Base-by-base conservation (phyloP, 92 coral and sea anemone species). In the Actinostola sp. region DNA sequence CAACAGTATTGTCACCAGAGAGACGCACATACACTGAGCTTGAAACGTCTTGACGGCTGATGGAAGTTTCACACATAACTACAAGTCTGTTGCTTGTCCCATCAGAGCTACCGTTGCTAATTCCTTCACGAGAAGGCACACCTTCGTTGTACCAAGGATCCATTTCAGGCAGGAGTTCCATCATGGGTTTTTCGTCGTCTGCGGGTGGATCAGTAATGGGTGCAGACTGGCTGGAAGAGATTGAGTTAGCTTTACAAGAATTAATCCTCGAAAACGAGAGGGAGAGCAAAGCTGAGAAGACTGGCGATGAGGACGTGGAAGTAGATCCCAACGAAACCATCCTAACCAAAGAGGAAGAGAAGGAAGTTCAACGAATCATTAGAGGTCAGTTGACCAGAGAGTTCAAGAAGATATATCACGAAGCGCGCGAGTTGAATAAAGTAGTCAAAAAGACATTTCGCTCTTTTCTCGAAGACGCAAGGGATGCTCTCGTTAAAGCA, bases 381-480 rank as follows among this genome's bases (percentile, higher is more conserved):
- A 79, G 67, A 31, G 71, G 65, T 17, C 71, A 67, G 44, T 32
- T 90, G 54, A 71, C 54, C 32, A 50, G 75, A 36, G 97, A 90
- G 29, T 85, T 78, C 23, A 71, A 57, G 25, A 83, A 57, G 31
- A 57, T 90, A n/a, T 82, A 82, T 25, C 38, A 26, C 8, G 90
- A 87, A 24, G 97, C 89, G 4, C 31, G 41, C 16, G 82, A 77
- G 50, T 79, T 61, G 45, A 75, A 76, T 77, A 76, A 71, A 53
- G 80, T 71, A 21, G 82, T 84, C 11, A 76, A 81, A 35, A 90
- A 58, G 62, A 87, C 72, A 35, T 90, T 90, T 44, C 77, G 73
- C 48, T 50, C 25, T 54, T 82, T 83, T 10, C 85, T 90, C 34
- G 92, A 90, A 59, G 85, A 87, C 36, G 90, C 97, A 17, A 72